Evolutionary conservation across 2,888 invertebrate species (phyloP).

Genomic region (Leucophora obtusa): DNA sequence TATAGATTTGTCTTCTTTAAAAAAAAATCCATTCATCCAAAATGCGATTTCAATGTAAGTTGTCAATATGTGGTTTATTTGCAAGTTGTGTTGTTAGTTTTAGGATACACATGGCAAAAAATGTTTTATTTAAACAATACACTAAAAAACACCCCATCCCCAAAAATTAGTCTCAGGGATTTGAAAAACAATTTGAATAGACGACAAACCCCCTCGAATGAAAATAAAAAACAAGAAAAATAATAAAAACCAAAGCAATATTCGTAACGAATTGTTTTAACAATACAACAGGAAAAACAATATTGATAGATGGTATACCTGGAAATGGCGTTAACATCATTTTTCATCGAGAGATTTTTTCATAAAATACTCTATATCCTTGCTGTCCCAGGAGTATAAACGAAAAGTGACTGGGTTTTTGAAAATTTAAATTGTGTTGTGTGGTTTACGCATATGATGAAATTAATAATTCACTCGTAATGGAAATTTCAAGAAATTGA

Average conservation of each 20-base stretch:
- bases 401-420: neutral
- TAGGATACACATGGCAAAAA: slow-evolving; percentile 10
- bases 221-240: neutral
- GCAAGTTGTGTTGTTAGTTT: neutral
- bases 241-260: slow-evolving; percentile 14
- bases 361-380: neutral
- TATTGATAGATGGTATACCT: slow-evolving; percentile 59
- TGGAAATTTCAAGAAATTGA: slow-evolving; percentile 24
- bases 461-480: slow-evolving; percentile 25
- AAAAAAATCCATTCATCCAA: too few species aligned
- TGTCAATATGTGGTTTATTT: slow-evolving; percentile 49
- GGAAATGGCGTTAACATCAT: slow-evolving; percentile 60
- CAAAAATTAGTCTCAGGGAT: slow-evolving; percentile 3
- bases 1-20: too few species aligned
- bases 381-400: neutral
- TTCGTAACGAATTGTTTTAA: slow-evolving; percentile 3
- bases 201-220: neutral
- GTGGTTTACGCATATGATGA: slow-evolving; percentile 36
- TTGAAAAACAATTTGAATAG: slow-evolving; percentile 16
- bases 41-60: slow-evolving; percentile 47
- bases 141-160: neutral
- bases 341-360: slow-evolving; percentile 45
- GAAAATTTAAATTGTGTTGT: slow-evolving; percentile 39
- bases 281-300: neutral
- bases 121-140: neutral